Percentiles rank a stretch among this genome's conserved stretches.
These are phyloP conservation scores for Porites divaricata DNA, from an alignment of 92 coral and sea anemone species.

Conservation along the genomic window DNA sequence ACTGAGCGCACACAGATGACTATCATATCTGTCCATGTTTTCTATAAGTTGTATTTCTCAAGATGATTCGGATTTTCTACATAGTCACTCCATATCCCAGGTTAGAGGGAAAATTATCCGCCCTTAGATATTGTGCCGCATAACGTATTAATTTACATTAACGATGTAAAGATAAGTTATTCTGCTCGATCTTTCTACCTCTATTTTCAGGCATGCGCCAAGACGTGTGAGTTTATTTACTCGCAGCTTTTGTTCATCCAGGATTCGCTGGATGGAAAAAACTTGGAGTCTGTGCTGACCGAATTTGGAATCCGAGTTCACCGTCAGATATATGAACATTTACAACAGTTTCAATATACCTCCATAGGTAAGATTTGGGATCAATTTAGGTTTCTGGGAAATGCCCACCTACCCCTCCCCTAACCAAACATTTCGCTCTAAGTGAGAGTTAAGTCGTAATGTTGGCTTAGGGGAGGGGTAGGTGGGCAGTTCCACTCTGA, in stretches of 20 bases:
- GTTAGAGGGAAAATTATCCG: background rate
- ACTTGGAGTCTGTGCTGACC: slow-evolving; percentile 91
- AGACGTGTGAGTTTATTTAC: slow-evolving; percentile 87
- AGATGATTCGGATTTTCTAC: too few relatives aligned
- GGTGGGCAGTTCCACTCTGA: too few relatives aligned
- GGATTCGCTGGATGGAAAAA: slow-evolving; percentile 91
- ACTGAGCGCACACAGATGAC: too few relatives aligned
- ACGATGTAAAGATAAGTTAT: background rate
- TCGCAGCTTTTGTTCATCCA: slow-evolving; percentile 77
- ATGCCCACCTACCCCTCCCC: too few relatives aligned
- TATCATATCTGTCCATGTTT: too few relatives aligned
- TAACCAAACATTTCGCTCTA: too few relatives aligned
- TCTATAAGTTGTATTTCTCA: too few relatives aligned
- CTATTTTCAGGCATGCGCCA: slow-evolving; percentile 79
- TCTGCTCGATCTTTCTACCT: background rate
- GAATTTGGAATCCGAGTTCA: slow-evolving; percentile 96
- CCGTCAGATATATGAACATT: slow-evolving; percentile 89
- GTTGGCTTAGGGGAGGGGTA: too few relatives aligned
- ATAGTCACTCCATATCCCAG: background rate
- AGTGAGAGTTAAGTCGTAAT: too few relatives aligned
- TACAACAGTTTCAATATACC: slow-evolving; percentile 92
- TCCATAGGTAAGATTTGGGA: slow-evolving; percentile 70
- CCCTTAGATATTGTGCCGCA: background rate
- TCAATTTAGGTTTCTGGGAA: too few relatives aligned
- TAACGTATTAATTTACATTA: background rate